Evolutionary conservation across 37 sponge, comb jelly and placozoan species (phyloP).

Genomic region (Theonella swinhoei): DNA sequence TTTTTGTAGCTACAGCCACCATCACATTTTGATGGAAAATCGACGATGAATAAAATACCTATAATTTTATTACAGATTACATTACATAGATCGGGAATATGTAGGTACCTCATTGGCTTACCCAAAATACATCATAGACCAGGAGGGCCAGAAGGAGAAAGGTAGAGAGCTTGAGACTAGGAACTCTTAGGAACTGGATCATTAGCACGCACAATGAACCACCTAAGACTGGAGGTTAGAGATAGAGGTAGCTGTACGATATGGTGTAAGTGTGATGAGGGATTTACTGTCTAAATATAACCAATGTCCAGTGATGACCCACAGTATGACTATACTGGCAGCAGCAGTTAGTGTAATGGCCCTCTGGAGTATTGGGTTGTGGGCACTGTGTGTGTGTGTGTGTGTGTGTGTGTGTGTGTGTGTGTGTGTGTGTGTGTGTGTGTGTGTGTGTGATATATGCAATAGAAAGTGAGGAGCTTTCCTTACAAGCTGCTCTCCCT

Average conservation of each 20-base stretch:
- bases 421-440: neutral
- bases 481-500: neutral
- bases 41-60: constrained; percentile 74
- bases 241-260: too few species aligned
- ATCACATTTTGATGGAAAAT: constrained; percentile 78
- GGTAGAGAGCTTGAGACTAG: constrained; percentile 67
- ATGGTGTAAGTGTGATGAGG: too few species aligned
- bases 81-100: neutral
- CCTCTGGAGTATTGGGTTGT: neutral
- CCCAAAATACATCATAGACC: constrained; percentile 83
- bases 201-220: constrained; percentile 60
- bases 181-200: constrained; percentile 65
- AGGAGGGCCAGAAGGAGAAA: constrained; percentile 58
- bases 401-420: neutral
- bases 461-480: neutral
- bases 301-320: constrained; percentile 81
- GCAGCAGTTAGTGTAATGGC: constrained; percentile 19
- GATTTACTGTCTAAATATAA: constrained; percentile 64
- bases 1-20: constrained; percentile 77
- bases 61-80: neutral
- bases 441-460: neutral
- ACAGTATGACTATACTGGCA: constrained; percentile 6
- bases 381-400: neutral
- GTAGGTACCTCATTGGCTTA: constrained; percentile 23
- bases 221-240: constrained; percentile 59